Percentiles rank a stretch among this genome's conserved stretches.
Evolutionary conservation across 2,888 invertebrate genomes (phyloP).

Genomic region (Leptinotarsa rubiginosa): DNA sequence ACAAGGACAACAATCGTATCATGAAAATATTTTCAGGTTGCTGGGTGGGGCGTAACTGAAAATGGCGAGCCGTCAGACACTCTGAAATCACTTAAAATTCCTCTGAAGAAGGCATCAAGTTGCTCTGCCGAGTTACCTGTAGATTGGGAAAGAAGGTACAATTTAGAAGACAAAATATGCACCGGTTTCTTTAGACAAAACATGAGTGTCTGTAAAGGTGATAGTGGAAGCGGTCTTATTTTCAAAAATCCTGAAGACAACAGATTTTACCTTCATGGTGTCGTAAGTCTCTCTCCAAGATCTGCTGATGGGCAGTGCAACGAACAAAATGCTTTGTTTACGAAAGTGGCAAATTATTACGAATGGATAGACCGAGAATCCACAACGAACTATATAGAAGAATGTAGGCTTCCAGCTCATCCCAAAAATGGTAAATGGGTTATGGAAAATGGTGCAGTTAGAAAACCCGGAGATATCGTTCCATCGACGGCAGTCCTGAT

Average conservation of each 20-base stretch:
- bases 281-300: constrained; percentile 43
- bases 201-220: constrained; percentile 43
- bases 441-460: constrained; percentile 25
- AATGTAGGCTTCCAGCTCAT: constrained; percentile 37
- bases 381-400: constrained; percentile 37
- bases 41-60: constrained; percentile 43
- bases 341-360: constrained; percentile 42
- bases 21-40: constrained; percentile 32
- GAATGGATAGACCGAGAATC: constrained; percentile 39
- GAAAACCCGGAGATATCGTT: constrained; percentile 35
- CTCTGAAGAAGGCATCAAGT: constrained; percentile 38
- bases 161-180: constrained; percentile 45
- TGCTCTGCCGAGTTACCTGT: constrained; percentile 41
- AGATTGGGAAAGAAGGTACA: constrained; percentile 41
- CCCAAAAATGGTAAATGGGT: constrained; percentile 41
- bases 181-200: constrained; percentile 39
- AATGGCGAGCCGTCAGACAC: constrained; percentile 36
- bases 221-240: constrained; percentile 44
- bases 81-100: constrained; percentile 38
- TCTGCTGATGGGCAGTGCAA: constrained; percentile 32
- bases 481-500: constrained; percentile 35
- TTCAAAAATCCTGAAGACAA: constrained; percentile 42
- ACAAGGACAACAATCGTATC: too few species aligned
- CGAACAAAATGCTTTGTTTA: constrained; percentile 42
- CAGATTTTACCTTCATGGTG: constrained; percentile 45